Percentiles rank a stretch among this genome's conserved stretches.
These are phyloP conservation scores for Colletes gigas DNA, from an alignment of 1,140 invertebrate species.

Conservation along the genomic window DNA sequence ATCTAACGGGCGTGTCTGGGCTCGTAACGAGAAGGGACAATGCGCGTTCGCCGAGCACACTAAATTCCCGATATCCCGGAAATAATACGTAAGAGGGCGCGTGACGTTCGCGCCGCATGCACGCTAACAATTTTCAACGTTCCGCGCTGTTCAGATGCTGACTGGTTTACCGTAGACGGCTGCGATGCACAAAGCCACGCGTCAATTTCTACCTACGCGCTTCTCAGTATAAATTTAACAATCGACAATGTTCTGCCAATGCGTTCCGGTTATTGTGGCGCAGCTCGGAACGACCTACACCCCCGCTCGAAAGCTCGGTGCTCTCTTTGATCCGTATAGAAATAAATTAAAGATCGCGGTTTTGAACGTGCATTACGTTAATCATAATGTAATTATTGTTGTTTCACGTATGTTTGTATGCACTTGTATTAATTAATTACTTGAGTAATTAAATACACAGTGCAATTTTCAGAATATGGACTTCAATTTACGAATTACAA, in stretches of 20 bases:
- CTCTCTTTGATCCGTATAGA: neutral
- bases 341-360: no score
- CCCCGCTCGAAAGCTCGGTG: no score
- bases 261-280: neutral
- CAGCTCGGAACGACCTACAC: no score
- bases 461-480: no score
- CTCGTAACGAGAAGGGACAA: neutral
- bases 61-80: slow-evolving; percentile 21
- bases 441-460: no score
- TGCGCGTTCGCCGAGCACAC: neutral
- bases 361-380: no score
- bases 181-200: no score
- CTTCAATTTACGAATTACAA: no score
- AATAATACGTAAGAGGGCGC: slow-evolving; percentile 1
- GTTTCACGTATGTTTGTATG: no score
- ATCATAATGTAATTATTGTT: no score
- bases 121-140: neutral
- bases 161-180: neutral
- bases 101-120: neutral
- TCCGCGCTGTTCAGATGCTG: neutral
- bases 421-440: no score
- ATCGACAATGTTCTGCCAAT: neutral
- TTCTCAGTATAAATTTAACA: neutral
- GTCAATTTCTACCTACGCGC: neutral
- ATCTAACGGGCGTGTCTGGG: slow-evolving; percentile 29